Evolutionary conservation across 2,113 vertebrate species (phyloP).

Genomic region (Indicator maculatus): DNA sequence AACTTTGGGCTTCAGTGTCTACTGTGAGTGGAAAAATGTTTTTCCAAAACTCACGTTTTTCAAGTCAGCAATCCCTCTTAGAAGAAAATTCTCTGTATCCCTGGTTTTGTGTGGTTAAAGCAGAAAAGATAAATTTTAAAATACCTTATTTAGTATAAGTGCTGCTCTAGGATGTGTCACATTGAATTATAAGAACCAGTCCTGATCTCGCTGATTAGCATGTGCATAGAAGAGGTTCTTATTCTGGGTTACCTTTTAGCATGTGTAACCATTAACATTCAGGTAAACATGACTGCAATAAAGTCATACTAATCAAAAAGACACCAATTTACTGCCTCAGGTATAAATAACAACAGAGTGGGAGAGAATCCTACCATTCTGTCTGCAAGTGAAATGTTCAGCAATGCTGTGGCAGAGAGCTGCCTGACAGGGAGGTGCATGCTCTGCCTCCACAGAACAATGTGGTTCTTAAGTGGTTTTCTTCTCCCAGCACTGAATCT

Average conservation of each 20-base stretch:
- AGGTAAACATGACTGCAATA: slow-evolving; percentile 50
- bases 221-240: not conserved
- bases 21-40: not conserved
- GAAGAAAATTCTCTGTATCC: not conserved
- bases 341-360: slow-evolving; percentile 61
- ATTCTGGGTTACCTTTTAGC: slow-evolving; percentile 20
- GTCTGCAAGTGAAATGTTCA: not conserved
- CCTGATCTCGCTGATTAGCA: slow-evolving; percentile 1
- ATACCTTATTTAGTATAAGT: not conserved
- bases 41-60: not conserved
- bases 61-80: not conserved
- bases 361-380: not conserved
- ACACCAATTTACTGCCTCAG: slow-evolving; percentile 19
- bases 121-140: not conserved
- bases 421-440: not conserved
- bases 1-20: not conserved
- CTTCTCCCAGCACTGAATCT: not conserved
- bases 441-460: not conserved
- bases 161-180: slow-evolving; percentile 13
- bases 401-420: not conserved
- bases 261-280: slow-evolving; percentile 31
- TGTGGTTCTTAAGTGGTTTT: not conserved
- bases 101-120: not conserved
- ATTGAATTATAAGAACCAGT: not conserved
- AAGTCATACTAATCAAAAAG: slow-evolving; percentile 49